Evolutionary conservation across 2,113 vertebrate species (phyloP), one percentile per base, ranked within the genome.

Genomic region (Rutilus rutilus): DNA sequence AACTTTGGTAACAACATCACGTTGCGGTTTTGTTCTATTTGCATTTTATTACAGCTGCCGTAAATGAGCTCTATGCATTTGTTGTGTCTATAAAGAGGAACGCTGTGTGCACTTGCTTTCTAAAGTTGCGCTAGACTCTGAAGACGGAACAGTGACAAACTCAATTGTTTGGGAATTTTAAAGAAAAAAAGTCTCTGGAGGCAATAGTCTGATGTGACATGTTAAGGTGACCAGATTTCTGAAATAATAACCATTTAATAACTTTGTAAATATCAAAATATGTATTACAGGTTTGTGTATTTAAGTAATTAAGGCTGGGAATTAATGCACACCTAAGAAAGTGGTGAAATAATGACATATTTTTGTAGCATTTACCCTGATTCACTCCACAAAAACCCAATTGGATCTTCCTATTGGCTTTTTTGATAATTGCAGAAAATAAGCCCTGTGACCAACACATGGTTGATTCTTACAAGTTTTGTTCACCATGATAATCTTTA

Each of bases 41-140:
- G 27, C 15, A 52, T 64, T 75, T 86, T 57, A 27, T 77, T 81
- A 85, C 52, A 77, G n/a, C 73, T 67, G 15, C 9, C 52, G 36
- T 11, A 71, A 27, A 47, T 50, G 71, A 80, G 30, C 85, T 80
- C 67, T 67, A 30, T 47, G 8, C 85, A 69, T 33, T n/a, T 74
- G 30, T 47, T 7, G 25, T 85, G 69, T 85, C 79, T 78, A 30
- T 73, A 57, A 82, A 79, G 21, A 54, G 71, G 69, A 82, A 85
- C 60, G n/a, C 50, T 71, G 60, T 75, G 9, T 23, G 71, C 65
- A 25, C 69, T 89, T 71, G 67, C 65, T 83, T 69, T 78, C 14
- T 78, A 85, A 86, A 88, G 85, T 59, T 88, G 33, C 8, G 1
- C 36, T 25, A 50, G 79, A 39, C 81, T 19, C 47, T 45, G 52